Conservation (phyloP, 2,113 vertebrate species). For the Pantherophis guttatus region DNA sequence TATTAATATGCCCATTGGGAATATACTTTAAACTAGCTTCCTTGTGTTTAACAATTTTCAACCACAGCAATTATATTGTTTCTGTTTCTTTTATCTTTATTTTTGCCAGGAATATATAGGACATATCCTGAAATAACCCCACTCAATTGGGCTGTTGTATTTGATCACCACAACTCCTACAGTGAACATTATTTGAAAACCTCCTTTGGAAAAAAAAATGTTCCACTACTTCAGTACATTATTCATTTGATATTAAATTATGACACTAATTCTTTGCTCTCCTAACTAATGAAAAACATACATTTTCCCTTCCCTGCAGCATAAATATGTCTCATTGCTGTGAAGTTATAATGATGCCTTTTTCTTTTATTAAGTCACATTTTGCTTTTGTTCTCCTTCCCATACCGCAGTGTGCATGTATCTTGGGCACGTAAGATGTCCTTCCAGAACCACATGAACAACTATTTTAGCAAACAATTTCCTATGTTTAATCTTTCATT, state of each 20-base stretch:
- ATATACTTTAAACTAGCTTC: neutral
- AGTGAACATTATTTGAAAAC: neutral
- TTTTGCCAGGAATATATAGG: neutral
- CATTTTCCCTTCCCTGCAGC: neutral
- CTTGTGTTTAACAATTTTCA: neutral
- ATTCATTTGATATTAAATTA: neutral
- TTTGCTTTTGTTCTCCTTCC: neutral
- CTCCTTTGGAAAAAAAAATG: neutral
- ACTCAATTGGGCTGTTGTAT: neutral
- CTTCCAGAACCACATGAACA: constrained; percentile 3
- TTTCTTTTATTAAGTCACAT: neutral
- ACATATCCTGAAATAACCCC: constrained; percentile 13
- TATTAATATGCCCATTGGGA: neutral
- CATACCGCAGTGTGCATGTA: neutral
- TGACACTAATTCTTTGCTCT: constrained; percentile 7
- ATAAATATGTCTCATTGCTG: neutral
- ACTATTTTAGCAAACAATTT: neutral
- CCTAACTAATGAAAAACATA: constrained; percentile 25
- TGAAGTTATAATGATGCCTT: neutral
- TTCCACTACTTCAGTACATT: neutral
- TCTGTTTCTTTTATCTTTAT: neutral
- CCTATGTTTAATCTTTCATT: neutral
- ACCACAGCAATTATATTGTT: neutral
- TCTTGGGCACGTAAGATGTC: neutral
- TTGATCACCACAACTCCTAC: neutral